phyloP scores from a whole-genome alignment of 2,113 vertebrate genomes.

The Neodontobutis hainanensis region DNA sequence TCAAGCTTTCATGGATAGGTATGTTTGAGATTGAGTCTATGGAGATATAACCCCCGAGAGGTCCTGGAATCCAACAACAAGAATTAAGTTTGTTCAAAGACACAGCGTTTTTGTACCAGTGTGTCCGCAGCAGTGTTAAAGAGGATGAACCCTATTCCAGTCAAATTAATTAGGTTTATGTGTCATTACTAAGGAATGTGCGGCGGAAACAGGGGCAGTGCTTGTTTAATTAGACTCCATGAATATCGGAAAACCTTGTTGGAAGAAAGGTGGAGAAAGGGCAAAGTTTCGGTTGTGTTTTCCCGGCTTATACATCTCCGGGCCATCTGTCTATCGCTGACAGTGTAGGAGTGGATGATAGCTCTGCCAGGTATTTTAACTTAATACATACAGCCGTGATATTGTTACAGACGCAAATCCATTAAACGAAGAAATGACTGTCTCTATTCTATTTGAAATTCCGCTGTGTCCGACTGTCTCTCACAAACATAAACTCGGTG shows the following conservation, averaged over 20 bases:
- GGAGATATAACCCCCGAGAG: neutral
- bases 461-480: conserved; percentile 20
- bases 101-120: neutral
- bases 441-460: conserved; percentile 17
- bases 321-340: conserved; percentile 24
- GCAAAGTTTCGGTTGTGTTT: conserved; percentile 6
- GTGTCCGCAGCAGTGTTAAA: conserved; percentile 1
- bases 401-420: conserved; percentile 30
- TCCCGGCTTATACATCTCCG: conserved; percentile 10
- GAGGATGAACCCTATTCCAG: conserved; percentile 25
- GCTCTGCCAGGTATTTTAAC: conserved; percentile 12
- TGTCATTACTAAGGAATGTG: conserved; percentile 40
- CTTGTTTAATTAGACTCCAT: conserved; percentile 52
- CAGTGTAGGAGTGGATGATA: conserved; percentile 7
- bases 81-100: neutral
- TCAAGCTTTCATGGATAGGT: neutral
- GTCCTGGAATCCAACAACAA: neutral
- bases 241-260: conserved; percentile 52
- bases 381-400: conserved; percentile 17
- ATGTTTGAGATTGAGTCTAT: neutral
- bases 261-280: conserved; percentile 16
- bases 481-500: conserved; percentile 12
- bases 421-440: conserved; percentile 33
- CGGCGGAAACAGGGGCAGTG: conserved; percentile 26
- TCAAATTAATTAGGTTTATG: conserved; percentile 40